Evolutionary conservation across 2,113 vertebrate species (phyloP).

Genomic region (Microtus montanus): DNA sequence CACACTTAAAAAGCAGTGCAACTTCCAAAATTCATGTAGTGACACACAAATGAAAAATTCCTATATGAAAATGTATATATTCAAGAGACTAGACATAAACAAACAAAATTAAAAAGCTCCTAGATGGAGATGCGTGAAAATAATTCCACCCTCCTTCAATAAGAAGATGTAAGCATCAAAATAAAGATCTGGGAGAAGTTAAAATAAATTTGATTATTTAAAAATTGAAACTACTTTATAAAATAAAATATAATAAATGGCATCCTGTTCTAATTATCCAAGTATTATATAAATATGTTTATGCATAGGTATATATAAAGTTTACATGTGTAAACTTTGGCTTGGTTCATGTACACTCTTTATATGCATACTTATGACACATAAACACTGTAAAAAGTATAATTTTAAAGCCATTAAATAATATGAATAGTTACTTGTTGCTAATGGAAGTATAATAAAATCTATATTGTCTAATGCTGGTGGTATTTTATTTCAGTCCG

Average conservation of each 20-base stretch:
- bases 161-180: neutral
- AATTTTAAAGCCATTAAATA: neutral
- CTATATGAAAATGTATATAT: neutral
- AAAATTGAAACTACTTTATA: neutral
- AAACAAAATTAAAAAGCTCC: neutral
- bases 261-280: neutral
- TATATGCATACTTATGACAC: neutral
- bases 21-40: neutral
- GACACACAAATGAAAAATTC: neutral
- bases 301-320: neutral
- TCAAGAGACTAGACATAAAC: neutral
- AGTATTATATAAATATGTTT: neutral
- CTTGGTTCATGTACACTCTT: neutral
- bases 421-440: neutral
- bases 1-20: neutral
- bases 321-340: neutral
- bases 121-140: neutral
- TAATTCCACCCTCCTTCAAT: neutral
- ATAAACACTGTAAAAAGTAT: neutral
- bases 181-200: neutral
- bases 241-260: constrained; percentile 20
- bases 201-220: constrained; percentile 35
- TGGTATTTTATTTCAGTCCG: neutral
- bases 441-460: neutral
- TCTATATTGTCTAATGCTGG: neutral